Evolutionary conservation across 2,113 vertebrate species (phyloP), one percentile per base, ranked within the genome.

Genomic region (Chrysemys picta): DNA sequence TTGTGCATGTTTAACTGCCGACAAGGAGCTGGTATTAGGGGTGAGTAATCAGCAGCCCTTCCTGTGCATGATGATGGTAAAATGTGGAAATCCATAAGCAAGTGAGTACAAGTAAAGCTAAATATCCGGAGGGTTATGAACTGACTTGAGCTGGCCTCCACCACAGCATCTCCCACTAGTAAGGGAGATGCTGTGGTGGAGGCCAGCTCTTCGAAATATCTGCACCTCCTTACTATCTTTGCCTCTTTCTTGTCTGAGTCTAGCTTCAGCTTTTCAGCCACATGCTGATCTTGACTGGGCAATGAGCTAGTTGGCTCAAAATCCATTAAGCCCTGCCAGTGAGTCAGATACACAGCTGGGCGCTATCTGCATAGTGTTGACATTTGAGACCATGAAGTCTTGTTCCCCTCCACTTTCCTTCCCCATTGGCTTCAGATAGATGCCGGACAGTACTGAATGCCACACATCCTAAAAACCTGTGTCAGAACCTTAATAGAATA

Each of bases 401-500:
- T 93, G 62, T 82, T 85, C 38, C 90, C 89, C 90, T 21, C 38
- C 10, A 22, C 10, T 45, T 89, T 72, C 84, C 92, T 83, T 89
- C 83, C 91, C 90, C 93, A 81, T 52, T 84, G 92, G 29, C 53
- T 89, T 57, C 49, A 45, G 82, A 75, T 59, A 87, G 24, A 8
- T 80, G 45, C 27, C 72, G 85, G 89, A 89, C 27, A 93, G 7
- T 80, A 27, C 13, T 29, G 52, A 93, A 75, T 57, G 65, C 22
- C 56, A 89, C 38, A 3, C 29, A 14, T 4, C 76, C 38, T 82
- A 57, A 93, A 95, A 88, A 62, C 14, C 38, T 82, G 85, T 3
- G 85, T 82, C 89, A 89, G 76, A 22, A 82, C 80, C 42, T 72
- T 78, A 76, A 91, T 80, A 80, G 85, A 94, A 93, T 76, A 79